Conservation (phyloP, 2,888 invertebrate genomes). For the Neoascia interrupta region DNA sequence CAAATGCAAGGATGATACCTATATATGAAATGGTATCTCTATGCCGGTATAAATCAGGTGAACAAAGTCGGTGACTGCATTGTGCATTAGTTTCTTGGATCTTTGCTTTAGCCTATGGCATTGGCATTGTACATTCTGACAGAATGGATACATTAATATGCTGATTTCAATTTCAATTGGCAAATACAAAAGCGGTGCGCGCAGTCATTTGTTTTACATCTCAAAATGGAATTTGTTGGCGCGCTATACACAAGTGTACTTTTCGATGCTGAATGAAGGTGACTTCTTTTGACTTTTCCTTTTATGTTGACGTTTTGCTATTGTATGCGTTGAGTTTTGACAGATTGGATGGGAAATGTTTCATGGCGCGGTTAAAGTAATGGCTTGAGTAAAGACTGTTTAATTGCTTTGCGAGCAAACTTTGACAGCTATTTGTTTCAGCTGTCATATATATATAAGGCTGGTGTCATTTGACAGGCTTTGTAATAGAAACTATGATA, state of each 20-base stretch:
- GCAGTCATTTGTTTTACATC: conserved; percentile 57
- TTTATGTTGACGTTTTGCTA: neutral
- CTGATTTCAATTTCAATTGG: conserved; percentile 62
- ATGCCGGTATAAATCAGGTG: conserved; percentile 59
- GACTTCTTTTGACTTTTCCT: neutral
- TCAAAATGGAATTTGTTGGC: conserved; percentile 54
- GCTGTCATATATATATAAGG: too few species aligned
- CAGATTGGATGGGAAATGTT: too few species aligned
- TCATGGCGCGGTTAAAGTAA: too few species aligned
- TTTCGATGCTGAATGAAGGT: conserved; percentile 32
- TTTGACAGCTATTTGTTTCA: too few species aligned
- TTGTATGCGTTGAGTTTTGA: neutral
- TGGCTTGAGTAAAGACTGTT: too few species aligned
- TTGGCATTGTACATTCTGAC: conserved; percentile 66
- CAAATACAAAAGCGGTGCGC: conserved; percentile 55
- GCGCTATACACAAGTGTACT: conserved; percentile 6
- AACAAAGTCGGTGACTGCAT: conserved; percentile 54
- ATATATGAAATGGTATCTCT: conserved; percentile 44
- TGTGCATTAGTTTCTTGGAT: conserved; percentile 55
- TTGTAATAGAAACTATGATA: too few species aligned
- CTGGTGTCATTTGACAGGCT: too few species aligned
- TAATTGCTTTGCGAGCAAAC: too few species aligned
- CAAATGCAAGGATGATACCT: conserved; percentile 42
- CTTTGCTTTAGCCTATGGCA: conserved; percentile 33
- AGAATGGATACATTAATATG: conserved; percentile 63